Base-by-base conservation (phyloP, 1,140 invertebrate species). In the Drosophila setifemur region DNA sequence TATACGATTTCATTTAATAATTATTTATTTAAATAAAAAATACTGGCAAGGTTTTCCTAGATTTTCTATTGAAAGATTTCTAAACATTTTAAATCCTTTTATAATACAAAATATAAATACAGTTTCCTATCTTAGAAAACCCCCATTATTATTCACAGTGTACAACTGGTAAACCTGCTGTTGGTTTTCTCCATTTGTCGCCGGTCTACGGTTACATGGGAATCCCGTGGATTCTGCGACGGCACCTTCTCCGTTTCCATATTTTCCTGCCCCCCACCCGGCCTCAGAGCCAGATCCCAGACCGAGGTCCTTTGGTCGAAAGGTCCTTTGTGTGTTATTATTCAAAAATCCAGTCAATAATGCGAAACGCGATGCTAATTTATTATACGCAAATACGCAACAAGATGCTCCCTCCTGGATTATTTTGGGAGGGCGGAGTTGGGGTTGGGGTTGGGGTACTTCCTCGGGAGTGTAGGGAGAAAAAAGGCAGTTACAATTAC, bases 281-380 rank as follows among this genome's bases (percentile, higher is more conserved):
- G n/a, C n/a, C n/a, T n/a, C n/a, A n/a, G n/a, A n/a, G n/a, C n/a
- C n/a, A n/a, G n/a, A n/a, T n/a, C n/a, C n/a, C n/a, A n/a, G n/a
- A n/a, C n/a, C n/a, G n/a, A n/a, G n/a, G 26, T 47, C 40, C 43
- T 21, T 16, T 6, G 29, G 1, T 5, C 42, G 19, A 35, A 14
- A 29, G 61, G 72, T 87, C 81, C 81, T 86, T 86, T 86, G 81
- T 86, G 81, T 87, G 76, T 87, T 87, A 86, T 86, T 86, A 86
- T 87, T 86, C 81, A 86, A 86, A n/a, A 85, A 86, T 86, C 81
- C 82, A 86, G 81, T 86, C 81, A 86, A 86, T 86, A 86, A 86
- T 86, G 72, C 82, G 81, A 86, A 57, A 86, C 76, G 70, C 79
- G 74, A 74, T 43, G 81, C 79, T 85, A 85, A 85, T 85, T 85